Conservation (phyloP, 2,797 vertebrate species). For the Mustela erminea region DNA sequence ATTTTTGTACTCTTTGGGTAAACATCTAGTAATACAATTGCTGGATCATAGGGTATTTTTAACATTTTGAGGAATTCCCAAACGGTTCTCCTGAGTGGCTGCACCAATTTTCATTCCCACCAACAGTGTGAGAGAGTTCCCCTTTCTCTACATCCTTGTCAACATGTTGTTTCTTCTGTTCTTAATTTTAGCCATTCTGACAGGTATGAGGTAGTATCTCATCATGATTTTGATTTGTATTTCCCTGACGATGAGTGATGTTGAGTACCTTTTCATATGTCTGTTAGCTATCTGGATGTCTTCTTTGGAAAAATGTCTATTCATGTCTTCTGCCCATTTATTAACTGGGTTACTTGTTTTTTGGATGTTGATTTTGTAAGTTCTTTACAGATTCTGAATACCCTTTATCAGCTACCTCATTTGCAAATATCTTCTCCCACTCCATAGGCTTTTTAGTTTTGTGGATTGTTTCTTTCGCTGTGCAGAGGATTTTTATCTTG, state of each 20-base stretch:
- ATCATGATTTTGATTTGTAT: too few relatives aligned
- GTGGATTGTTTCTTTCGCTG: neutral
- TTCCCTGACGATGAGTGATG: too few relatives aligned
- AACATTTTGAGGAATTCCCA: neutral
- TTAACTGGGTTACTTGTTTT: neutral
- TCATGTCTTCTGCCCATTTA: neutral
- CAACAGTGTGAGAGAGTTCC: neutral
- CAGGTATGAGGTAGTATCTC: too few relatives aligned
- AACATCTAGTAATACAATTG: neutral
- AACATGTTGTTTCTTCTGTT: neutral
- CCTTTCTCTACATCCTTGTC: neutral
- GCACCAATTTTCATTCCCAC: neutral
- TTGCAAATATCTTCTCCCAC: neutral
- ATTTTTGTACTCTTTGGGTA: neutral
- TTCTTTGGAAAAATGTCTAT: neutral
- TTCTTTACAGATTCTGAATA: neutral
- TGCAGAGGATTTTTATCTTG: neutral
- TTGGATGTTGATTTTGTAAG: neutral
- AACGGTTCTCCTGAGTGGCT: neutral
- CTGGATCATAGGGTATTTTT: neutral
- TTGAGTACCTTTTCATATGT: too few relatives aligned
- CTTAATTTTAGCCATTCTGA: neutral
- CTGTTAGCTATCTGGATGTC: too few relatives aligned
- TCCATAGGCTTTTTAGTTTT: neutral
- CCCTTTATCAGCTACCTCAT: neutral